phyloP scores from a whole-genome alignment of 2,888 invertebrate species.

The Ganaspis brasiliensis region DNA sequence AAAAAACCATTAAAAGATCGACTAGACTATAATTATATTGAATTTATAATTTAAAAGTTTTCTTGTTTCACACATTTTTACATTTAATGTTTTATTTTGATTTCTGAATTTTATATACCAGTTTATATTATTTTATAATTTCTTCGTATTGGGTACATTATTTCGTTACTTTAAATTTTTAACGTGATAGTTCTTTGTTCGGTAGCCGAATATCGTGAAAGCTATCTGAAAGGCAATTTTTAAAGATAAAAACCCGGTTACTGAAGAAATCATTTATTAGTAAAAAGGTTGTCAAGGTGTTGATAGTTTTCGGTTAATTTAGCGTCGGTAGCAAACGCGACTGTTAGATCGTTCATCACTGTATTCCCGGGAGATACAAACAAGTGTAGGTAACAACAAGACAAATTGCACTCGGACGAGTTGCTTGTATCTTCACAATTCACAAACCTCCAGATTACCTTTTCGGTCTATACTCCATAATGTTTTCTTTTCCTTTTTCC shows the following conservation, averaged over 20 bases:
- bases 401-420: slow-evolving; percentile 69
- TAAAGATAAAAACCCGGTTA: slow-evolving; percentile 21
- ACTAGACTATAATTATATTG: too few species aligned
- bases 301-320: slow-evolving; percentile 76
- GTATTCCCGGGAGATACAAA: slow-evolving; percentile 55
- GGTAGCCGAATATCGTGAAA: not conserved
- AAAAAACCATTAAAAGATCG: too few species aligned
- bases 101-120: too few species aligned
- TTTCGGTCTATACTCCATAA: slow-evolving; percentile 50
- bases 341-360: slow-evolving; percentile 71
- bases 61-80: too few species aligned
- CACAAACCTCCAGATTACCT: slow-evolving; percentile 65
- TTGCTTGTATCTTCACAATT: slow-evolving; percentile 68
- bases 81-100: too few species aligned
- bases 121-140: too few species aligned
- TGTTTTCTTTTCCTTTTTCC: slow-evolving; percentile 23
- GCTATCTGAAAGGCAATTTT: not conserved
- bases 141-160: too few species aligned
- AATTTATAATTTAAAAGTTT: too few species aligned
- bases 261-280: slow-evolving; percentile 54
- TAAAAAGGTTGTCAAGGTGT: slow-evolving; percentile 61
- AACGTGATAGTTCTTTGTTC: too few species aligned
- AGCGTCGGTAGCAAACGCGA: slow-evolving; percentile 67
- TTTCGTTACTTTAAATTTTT: too few species aligned
- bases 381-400: slow-evolving; percentile 59